Percentiles rank a stretch among this genome's conserved stretches.
Evolutionary conservation across 2,888 invertebrate species (phyloP).

Genomic region (Polietes domitor): DNA sequence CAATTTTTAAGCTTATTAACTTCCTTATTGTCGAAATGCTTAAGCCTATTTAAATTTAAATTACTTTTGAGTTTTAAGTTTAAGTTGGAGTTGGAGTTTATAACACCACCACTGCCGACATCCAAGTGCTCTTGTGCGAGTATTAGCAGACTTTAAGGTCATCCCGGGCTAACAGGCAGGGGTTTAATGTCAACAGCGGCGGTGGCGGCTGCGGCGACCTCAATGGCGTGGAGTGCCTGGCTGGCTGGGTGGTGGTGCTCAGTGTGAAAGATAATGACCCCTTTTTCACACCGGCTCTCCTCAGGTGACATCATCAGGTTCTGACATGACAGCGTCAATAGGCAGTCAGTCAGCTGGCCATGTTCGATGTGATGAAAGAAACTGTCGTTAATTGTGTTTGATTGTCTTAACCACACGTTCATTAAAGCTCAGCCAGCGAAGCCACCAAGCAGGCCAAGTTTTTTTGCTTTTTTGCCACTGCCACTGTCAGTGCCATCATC

Average conservation of each 20-base stretch:
- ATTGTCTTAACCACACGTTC: constrained; percentile 1
- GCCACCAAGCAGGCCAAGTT: background rate
- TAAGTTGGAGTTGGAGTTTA: background rate
- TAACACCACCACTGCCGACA: too few relatives aligned
- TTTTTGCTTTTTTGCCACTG: background rate
- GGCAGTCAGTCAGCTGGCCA: background rate
- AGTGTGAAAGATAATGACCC: background rate
- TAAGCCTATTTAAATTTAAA: constrained; percentile 5
- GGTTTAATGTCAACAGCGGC: background rate
- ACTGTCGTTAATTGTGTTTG: constrained; percentile 5
- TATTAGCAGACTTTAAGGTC: background rate
- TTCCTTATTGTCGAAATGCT: background rate
- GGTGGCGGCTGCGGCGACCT: background rate
- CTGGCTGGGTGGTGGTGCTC: background rate
- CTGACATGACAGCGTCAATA: background rate
- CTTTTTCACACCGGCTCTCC: background rate
- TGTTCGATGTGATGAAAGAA: background rate
- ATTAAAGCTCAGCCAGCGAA: background rate
- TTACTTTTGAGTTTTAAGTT: background rate
- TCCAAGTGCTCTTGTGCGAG: background rate
- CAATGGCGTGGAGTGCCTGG: background rate
- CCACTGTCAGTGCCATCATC: background rate
- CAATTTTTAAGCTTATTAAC: background rate
- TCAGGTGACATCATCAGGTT: constrained; percentile 5
- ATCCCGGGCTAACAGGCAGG: background rate